A percentile compares a stretch with the other conserved stretches of the same genome.
phyloP scores from a whole-genome alignment of 2,113 vertebrate genomes.

The Casuarius casuarius region DNA sequence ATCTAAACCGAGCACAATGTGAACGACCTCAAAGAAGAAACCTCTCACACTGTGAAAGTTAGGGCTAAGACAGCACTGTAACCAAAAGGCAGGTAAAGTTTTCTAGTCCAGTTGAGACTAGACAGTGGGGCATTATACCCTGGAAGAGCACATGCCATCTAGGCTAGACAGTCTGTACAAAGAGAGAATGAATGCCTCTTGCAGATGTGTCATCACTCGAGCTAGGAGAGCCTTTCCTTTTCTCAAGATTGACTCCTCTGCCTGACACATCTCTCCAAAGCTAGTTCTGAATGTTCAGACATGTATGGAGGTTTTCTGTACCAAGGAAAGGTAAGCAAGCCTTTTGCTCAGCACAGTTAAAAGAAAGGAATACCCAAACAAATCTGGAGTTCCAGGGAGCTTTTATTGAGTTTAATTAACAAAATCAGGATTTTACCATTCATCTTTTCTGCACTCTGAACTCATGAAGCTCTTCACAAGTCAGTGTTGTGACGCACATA shows the following conservation, averaged over 20 bases:
- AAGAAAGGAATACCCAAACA: neutral
- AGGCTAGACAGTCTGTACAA: rapidly evolving
- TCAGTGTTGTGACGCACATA: constrained; percentile 1
- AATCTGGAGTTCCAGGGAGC: constrained; percentile 79
- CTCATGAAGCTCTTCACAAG: constrained; percentile 53
- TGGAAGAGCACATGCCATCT: neutral
- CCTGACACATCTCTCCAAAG: neutral
- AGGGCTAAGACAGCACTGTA: rapidly evolving
- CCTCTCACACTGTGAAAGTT: rapidly evolving
- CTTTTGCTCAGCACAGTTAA: neutral
- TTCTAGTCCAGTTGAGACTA: neutral
- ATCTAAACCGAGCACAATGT: neutral
- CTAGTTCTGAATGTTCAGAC: rapidly evolving
- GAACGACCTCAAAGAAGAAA: neutral
- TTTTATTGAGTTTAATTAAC: constrained; percentile 84
- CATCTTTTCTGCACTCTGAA: constrained; percentile 57
- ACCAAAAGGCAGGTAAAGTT: rapidly evolving
- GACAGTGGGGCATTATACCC: rapidly evolving
- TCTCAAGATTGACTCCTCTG: neutral
- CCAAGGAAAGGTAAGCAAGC: neutral
- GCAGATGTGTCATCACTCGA: rapidly evolving
- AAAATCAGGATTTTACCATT: constrained; percentile 77
- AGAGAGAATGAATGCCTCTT: neutral
- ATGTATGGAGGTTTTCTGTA: rapidly evolving
- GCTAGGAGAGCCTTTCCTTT: rapidly evolving